These are phyloP conservation scores for Cryptomyrus ogoouensis DNA, from an alignment of 2,113 vertebrate genomes.

Conservation along the genomic window DNA sequence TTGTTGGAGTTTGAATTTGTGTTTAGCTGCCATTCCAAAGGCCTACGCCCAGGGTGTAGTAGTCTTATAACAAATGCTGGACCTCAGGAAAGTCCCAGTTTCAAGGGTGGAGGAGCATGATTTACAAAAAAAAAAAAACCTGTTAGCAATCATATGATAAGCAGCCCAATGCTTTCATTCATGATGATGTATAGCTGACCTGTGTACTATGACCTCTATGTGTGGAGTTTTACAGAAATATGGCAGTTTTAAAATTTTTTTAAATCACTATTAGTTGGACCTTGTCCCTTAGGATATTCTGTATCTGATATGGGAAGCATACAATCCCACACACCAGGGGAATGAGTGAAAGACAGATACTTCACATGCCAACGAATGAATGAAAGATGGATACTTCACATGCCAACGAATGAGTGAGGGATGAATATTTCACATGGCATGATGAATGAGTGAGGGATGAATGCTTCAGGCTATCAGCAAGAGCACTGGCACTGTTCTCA, in stretches of 20 bases:
- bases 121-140: background rate
- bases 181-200: background rate
- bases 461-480: background rate
- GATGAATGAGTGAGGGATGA: background rate
- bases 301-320: background rate
- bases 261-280: background rate
- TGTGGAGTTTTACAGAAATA: background rate
- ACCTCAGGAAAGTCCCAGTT: background rate
- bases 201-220: background rate
- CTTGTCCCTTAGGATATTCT: background rate
- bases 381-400: rapidly evolving
- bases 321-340: background rate
- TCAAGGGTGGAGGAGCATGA: background rate
- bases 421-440: background rate
- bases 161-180: background rate
- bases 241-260: background rate
- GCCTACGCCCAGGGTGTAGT: background rate
- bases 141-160: background rate
- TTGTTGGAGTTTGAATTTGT: background rate
- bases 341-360: background rate
- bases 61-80: background rate
- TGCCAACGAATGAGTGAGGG: background rate
- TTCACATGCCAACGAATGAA: background rate
- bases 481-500: background rate
- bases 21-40: background rate